A percentile compares a stretch with the other conserved stretches of the same genome.
These are phyloP conservation scores for Lysiphlebus fabarum DNA, from an alignment of 1,140 invertebrate species.

Conservation along the genomic window DNA sequence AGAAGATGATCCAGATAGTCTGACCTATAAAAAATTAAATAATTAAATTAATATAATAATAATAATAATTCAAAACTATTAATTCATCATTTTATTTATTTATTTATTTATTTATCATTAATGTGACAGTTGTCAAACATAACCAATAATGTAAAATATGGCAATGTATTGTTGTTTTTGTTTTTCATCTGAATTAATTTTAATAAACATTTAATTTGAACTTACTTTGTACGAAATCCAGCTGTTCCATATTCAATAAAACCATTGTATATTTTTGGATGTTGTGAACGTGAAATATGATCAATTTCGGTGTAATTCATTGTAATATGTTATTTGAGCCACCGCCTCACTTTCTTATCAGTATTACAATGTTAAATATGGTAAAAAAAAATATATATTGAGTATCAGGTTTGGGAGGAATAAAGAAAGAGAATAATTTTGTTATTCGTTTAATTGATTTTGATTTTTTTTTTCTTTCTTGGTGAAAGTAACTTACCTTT, in stretches of 20 bases:
- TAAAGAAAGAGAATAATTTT: too few relatives aligned
- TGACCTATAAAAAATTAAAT: slow-evolving; percentile 62
- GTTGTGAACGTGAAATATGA: slow-evolving; percentile 20
- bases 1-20: slow-evolving; percentile 80
- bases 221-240: slow-evolving; percentile 67
- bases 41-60: slow-evolving; percentile 10
- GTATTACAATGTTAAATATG: too few relatives aligned
- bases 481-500: too few relatives aligned
- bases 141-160: background rate
- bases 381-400: too few relatives aligned
- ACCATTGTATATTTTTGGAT: slow-evolving; percentile 27
- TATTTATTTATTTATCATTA: too few relatives aligned
- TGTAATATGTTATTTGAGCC: background rate
- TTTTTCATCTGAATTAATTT: too few relatives aligned
- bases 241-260: slow-evolving; percentile 67
- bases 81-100: too few relatives aligned
- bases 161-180: background rate
- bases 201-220: background rate
- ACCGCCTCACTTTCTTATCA: too few relatives aligned
- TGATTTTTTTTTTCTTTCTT: too few relatives aligned
- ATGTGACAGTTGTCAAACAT: too few relatives aligned
- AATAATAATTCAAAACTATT: slow-evolving; percentile 12
- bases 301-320: slow-evolving; percentile 26
- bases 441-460: too few relatives aligned
- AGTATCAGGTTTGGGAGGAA: too few relatives aligned